Evolutionary conservation across 2,113 vertebrate species (phyloP).

Genomic region (Abramis brama): DNA sequence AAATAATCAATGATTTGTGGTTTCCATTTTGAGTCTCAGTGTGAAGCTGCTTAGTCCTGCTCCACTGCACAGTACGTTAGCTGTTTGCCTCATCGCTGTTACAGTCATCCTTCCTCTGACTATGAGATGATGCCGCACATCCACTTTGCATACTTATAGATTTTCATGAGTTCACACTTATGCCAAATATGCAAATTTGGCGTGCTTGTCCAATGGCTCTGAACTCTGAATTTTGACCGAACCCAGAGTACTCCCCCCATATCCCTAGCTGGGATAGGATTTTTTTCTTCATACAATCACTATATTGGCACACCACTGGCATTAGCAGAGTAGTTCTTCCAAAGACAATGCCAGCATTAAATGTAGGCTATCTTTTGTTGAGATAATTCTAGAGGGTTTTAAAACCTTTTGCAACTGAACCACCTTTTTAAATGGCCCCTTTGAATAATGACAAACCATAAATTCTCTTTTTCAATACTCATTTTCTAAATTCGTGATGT

Average conservation of each 20-base stretch:
- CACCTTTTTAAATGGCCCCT: neutral
- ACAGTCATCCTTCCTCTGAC: neutral
- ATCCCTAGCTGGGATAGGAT: no score
- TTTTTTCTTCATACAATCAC: neutral
- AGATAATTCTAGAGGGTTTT: neutral
- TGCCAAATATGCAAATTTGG: no score
- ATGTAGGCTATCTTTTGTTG: neutral
- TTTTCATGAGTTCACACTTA: neutral
- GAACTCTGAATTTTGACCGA: no score
- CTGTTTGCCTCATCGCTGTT: neutral
- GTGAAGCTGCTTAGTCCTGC: conserved; percentile 36
- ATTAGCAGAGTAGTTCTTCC: neutral
- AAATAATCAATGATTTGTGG: conserved; percentile 52
- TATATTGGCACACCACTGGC: neutral
- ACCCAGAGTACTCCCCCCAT: no score
- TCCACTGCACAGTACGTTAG: conserved; percentile 30
- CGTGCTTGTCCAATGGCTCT: no score
- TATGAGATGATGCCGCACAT: neutral
- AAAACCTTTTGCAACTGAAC: neutral
- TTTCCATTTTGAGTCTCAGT: conserved; percentile 48
- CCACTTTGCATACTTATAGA: neutral
- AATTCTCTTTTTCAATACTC: neutral
- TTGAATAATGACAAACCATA: neutral
- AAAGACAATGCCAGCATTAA: neutral
- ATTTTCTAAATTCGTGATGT: neutral